Base-by-base conservation (phyloP, 2,797 vertebrate species). In the Meriones psammophilus region DNA sequence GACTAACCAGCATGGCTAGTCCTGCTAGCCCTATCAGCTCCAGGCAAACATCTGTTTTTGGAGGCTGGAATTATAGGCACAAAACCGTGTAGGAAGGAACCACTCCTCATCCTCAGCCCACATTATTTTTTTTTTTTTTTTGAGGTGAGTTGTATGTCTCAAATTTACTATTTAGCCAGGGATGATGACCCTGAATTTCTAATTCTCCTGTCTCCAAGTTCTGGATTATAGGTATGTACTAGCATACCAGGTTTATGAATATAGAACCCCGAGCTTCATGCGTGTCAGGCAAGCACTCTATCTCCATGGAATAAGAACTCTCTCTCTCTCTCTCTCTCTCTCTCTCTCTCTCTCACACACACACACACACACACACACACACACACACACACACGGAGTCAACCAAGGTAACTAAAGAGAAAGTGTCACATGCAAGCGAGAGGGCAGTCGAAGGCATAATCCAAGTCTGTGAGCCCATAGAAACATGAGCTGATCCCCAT, bases 391-490 rank as follows among this genome's bases (percentile, higher is more conserved):
- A 36, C 33, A 20, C 4, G 46, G 12, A 50, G 26, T 17, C 6
- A 15, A 39, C 56, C 5, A 15, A 1, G 17, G 9, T 28, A 28
- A 78, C 18, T 26, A 15, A 69, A 62, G 60, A 3, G 13, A 6
- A n/a, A 36, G 20, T 8, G 13, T 42, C 9, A 4, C 1, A 39
- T 4, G 1, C n/a, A 18, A 24, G 28, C 15, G 17, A 46, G 12
- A 8, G 3, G 20, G 15, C 2, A 0, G 4, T 3, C 0, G 3
- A 46, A 81, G 64, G 26, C 46, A 33, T 33, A 9, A 71, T 30
- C 8, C 36, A 18, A 22, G 1, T n/a, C 24, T 30, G 18, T 0
- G 33, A 30, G 5, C 24, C 17, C 28, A 26, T 22, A 69, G 26
- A 42, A 7, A 26, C 1, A 36, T 28, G 5, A 66, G 15, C 62